A percentile compares a stretch with the other conserved stretches of the same genome.
Conservation (phyloP, 2,888 invertebrate genomes). For the Caenorhabditis drosophilae region DNA sequence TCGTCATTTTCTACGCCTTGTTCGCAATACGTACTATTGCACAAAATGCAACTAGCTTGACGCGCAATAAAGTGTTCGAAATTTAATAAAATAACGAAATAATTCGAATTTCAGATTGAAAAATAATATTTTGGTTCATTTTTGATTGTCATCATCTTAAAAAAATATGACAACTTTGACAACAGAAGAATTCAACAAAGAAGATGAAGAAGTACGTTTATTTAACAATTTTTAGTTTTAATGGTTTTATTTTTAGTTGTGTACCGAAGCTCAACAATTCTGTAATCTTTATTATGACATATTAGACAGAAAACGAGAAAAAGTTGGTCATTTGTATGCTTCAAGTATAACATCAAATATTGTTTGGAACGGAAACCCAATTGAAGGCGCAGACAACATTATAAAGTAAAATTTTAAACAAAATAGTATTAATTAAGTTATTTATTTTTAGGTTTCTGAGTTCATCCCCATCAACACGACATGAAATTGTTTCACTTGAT, state of each 20-base stretch:
- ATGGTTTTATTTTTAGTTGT: slow-evolving; percentile 19
- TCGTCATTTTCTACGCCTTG: neutral
- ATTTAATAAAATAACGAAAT: neutral
- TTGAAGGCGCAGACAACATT: slow-evolving; percentile 81
- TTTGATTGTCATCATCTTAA: no score
- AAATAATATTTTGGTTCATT: no score
- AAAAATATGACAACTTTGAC: neutral
- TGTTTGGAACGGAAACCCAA: slow-evolving; percentile 90
- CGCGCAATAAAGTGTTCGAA: slow-evolving; percentile 1
- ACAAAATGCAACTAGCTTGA: neutral
- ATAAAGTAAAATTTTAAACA: slow-evolving; percentile 72
- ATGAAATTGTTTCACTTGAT: slow-evolving; percentile 81
- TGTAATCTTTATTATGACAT: slow-evolving; percentile 87
- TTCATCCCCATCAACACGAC: slow-evolving; percentile 82
- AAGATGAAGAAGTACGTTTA: slow-evolving; percentile 28
- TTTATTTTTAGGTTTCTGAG: slow-evolving; percentile 76
- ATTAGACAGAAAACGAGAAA: slow-evolving; percentile 78
- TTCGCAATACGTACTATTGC: slow-evolving; percentile 1
- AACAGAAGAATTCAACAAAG: slow-evolving; percentile 21
- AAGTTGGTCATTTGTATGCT: slow-evolving; percentile 41
- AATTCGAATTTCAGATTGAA: neutral
- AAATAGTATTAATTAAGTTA: neutral
- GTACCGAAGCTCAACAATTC: slow-evolving; percentile 80
- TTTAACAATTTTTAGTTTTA: neutral
- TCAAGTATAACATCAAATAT: slow-evolving; percentile 78